Evolutionary conservation across 1,140 invertebrate genomes (phyloP).

Genomic region (Diachasmimorpha longicaudata): DNA sequence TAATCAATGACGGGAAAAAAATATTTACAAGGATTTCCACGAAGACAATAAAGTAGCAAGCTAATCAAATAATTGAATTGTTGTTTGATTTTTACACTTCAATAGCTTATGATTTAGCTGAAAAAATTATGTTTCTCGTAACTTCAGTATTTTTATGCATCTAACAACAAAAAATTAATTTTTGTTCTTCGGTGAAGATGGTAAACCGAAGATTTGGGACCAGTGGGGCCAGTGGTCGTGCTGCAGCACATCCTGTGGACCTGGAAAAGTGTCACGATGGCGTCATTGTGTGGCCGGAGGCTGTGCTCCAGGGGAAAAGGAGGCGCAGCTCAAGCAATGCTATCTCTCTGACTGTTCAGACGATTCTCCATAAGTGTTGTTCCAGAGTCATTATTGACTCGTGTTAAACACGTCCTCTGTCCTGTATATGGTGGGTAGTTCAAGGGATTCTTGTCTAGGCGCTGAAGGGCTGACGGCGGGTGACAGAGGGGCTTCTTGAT

Average conservation of each 20-base stretch:
- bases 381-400: conserved; percentile 22
- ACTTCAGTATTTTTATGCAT: no score
- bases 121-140: no score
- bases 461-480: not conserved
- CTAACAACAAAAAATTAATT: no score
- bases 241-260: conserved; percentile 51
- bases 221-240: conserved; percentile 55
- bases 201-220: conserved; percentile 47
- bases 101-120: no score
- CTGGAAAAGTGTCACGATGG: conserved; percentile 54
- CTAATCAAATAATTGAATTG: no score
- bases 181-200: not conserved
- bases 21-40: no score
- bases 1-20: no score
- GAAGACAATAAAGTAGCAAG: no score
- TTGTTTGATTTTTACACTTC: no score
- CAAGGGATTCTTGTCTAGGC: conserved; percentile 23
- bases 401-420: conserved; percentile 40
- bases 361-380: not conserved
- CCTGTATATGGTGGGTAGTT: conserved; percentile 39
- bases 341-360: conserved; percentile 32
- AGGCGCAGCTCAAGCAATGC: conserved; percentile 56
- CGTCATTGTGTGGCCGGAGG: conserved; percentile 50
- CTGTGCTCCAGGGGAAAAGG: conserved; percentile 53
- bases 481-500: conserved; percentile 25